Conservation (phyloP, 2,888 invertebrate genomes). For the Strigamia crassipes region DNA sequence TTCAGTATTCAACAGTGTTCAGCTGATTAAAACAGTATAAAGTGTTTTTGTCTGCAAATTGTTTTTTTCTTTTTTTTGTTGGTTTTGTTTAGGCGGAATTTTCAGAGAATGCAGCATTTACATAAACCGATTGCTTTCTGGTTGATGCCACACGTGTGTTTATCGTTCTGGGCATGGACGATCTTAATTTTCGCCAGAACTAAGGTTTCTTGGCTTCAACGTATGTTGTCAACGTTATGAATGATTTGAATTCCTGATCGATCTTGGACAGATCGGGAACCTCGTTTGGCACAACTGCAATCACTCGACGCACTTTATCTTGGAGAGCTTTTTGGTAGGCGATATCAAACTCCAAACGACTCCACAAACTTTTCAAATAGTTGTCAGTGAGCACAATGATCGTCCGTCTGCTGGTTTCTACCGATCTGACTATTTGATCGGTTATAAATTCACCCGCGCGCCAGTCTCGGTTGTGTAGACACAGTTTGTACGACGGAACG, state of each 20-base stretch:
- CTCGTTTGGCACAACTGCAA: not conserved
- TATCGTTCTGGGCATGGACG: conserved; percentile 54
- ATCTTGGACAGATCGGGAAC: not conserved
- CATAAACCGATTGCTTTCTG: too few relatives aligned
- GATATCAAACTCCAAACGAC: not conserved
- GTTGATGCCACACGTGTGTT: too few relatives aligned
- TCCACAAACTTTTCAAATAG: not conserved
- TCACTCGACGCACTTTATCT: not conserved
- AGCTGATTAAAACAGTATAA: too few relatives aligned
- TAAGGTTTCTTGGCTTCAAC: not conserved
- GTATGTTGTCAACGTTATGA: not conserved
- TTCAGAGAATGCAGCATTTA: too few relatives aligned
- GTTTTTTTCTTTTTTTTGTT: too few relatives aligned
- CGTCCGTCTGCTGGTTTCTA: not conserved
- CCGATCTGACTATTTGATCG: conserved; percentile 2
- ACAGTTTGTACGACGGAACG: conserved; percentile 53
- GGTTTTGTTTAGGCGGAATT: too few relatives aligned
- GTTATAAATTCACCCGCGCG: not conserved
- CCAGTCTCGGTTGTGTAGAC: not conserved
- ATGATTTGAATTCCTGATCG: not conserved
- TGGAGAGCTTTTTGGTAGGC: not conserved
- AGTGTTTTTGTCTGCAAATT: too few relatives aligned
- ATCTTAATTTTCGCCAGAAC: not conserved
- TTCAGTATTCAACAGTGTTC: too few relatives aligned
- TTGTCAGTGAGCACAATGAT: not conserved